A percentile compares a stretch with the other conserved stretches of the same genome.
Conservation (phyloP, 1,140 invertebrate genomes). For the Zeugodacus cucurbitae region DNA sequence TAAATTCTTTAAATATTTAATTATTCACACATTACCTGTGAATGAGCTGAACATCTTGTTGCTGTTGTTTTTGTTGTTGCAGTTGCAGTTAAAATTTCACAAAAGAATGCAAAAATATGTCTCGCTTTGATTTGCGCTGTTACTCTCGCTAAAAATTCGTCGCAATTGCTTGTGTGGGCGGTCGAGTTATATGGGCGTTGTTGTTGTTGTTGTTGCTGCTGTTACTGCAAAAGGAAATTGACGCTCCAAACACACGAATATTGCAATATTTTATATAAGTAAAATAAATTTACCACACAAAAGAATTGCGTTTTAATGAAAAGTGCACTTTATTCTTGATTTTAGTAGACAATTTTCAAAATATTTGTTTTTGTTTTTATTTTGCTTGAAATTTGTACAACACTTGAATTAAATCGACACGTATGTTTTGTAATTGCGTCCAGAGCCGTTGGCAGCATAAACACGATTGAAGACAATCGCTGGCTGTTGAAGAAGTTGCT, state of each 20-base stretch:
- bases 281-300: not conserved
- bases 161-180: constrained; percentile 3
- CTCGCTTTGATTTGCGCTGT: not conserved
- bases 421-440: not conserved
- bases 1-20: not conserved
- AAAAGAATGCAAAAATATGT: not conserved
- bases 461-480: constrained; percentile 33
- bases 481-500: constrained; percentile 29
- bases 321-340: not conserved
- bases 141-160: not conserved
- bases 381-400: not conserved
- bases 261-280: not conserved
- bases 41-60: constrained; percentile 43
- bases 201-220: constrained; percentile 1
- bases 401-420: not conserved
- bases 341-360: constrained; percentile 2
- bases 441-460: constrained; percentile 39
- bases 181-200: not conserved
- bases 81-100: constrained; percentile 11
- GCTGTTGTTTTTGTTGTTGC: constrained; percentile 27
- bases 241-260: not conserved
- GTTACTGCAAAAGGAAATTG: not conserved
- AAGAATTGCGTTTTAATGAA: not conserved
- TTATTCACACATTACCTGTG: constrained; percentile 39
- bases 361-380: constrained; percentile 12